Evolutionary conservation across 2,113 vertebrate species (phyloP).

Genomic region (Channa maculata): DNA sequence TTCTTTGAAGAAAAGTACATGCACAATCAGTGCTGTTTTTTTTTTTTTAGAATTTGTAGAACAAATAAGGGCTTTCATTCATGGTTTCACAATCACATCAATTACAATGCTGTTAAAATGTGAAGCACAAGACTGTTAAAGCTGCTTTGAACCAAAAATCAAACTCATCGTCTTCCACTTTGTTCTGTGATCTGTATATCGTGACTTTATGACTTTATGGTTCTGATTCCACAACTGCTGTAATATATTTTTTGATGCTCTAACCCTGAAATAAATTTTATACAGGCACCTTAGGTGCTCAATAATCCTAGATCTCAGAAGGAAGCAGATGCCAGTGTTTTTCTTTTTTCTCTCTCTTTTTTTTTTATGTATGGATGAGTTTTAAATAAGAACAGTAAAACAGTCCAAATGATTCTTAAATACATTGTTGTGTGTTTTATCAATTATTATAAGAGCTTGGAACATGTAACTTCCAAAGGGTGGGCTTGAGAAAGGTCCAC

Average conservation of each 20-base stretch:
- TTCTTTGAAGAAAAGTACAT: conserved; percentile 8
- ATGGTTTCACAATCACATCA: not conserved
- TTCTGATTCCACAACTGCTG: conserved; percentile 37
- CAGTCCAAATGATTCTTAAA: conserved; percentile 58
- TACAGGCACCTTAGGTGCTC: conserved; percentile 55
- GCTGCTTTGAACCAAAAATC: conserved; percentile 25
- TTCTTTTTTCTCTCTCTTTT: too few relatives aligned
- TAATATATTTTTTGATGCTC: conserved; percentile 38
- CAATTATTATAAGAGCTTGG: too few relatives aligned
- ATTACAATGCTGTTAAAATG: conserved; percentile 10
- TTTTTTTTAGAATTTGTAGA: not conserved
- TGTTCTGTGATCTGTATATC: conserved; percentile 56
- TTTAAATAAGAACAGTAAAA: conserved; percentile 69
- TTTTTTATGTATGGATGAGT: conserved; percentile 44
- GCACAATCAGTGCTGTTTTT: conserved; percentile 17
- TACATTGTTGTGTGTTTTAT: not conserved
- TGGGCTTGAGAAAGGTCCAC: too few relatives aligned
- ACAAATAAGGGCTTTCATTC: conserved; percentile 23
- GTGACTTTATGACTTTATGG: conserved; percentile 39
- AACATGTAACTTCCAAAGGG: too few relatives aligned
- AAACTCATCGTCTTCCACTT: conserved; percentile 54
- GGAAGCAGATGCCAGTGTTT: conserved; percentile 26
- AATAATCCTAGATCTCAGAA: conserved; percentile 31
- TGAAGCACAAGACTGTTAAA: conserved; percentile 42
- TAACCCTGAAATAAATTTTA: conserved; percentile 56